phyloP scores from a whole-genome alignment of 2,113 vertebrate species.

The Phyllopteryx taeniolatus region DNA sequence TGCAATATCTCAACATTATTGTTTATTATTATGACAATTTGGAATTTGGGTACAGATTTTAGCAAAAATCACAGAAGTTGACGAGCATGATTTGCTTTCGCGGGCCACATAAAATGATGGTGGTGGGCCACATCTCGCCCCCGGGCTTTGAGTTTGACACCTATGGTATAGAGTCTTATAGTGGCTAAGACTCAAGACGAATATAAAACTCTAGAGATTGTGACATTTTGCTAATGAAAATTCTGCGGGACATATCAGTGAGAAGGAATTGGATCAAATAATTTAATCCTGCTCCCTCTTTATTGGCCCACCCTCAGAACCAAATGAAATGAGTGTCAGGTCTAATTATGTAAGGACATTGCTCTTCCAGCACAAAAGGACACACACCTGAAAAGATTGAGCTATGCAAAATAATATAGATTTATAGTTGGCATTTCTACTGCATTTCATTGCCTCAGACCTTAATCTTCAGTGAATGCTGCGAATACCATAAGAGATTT shows the following conservation, averaged over 20 bases:
- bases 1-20: too few relatives aligned
- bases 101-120: too few relatives aligned
- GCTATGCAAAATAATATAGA: constrained; percentile 25
- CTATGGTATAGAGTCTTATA: too few relatives aligned
- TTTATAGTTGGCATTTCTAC: constrained; percentile 18
- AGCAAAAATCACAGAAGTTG: too few relatives aligned
- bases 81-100: too few relatives aligned
- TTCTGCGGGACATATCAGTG: constrained; percentile 39
- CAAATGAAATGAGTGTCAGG: constrained; percentile 69
- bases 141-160: too few relatives aligned
- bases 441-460: constrained; percentile 14
- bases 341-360: constrained; percentile 58
- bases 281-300: constrained; percentile 53
- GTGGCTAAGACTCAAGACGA: not conserved
- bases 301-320: constrained; percentile 62
- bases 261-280: constrained; percentile 56
- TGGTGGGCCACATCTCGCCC: too few relatives aligned
- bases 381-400: constrained; percentile 21
- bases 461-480: constrained; percentile 3
- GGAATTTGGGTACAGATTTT: too few relatives aligned
- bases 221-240: constrained; percentile 49
- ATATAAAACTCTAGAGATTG: not conserved
- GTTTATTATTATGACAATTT: too few relatives aligned
- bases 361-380: constrained; percentile 48
- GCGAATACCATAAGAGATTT: constrained; percentile 4